A percentile compares a stretch with the other conserved stretches of the same genome.
Evolutionary conservation across 2,888 invertebrate genomes (phyloP).

Genomic region (Andrena minutula): DNA sequence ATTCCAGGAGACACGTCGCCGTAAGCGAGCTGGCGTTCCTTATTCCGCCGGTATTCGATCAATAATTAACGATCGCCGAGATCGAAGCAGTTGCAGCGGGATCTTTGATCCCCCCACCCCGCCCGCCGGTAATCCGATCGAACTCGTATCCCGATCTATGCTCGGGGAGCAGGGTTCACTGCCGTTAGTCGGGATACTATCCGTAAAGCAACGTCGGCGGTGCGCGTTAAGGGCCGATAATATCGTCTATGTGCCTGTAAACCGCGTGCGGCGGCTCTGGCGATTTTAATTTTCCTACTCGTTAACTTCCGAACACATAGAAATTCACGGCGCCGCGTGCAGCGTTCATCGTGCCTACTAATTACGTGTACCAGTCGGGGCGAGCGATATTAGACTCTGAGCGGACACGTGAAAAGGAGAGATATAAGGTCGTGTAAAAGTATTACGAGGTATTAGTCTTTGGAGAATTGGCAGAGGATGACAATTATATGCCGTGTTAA

Average conservation of each 20-base stretch:
- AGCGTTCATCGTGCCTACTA: conserved; percentile 48
- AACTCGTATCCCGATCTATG: conserved; percentile 50
- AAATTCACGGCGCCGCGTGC: conserved; percentile 48
- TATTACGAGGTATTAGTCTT: conserved; percentile 6
- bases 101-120: conserved; percentile 62
- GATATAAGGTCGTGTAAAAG: conserved; percentile 9
- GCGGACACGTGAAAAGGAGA: not conserved
- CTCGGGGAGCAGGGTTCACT: conserved; percentile 46
- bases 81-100: conserved; percentile 57
- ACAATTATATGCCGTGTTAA: not conserved
- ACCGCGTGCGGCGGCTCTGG: conserved; percentile 54
- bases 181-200: conserved; percentile 42
- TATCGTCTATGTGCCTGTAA: conserved; percentile 59
- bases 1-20: conserved; percentile 45
- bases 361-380: conserved; percentile 40
- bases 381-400: conserved; percentile 7
- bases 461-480: not conserved
- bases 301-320: conserved; percentile 59
- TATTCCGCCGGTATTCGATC: conserved; percentile 55
- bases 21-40: conserved; percentile 31
- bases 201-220: conserved; percentile 45
- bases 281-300: conserved; percentile 70
- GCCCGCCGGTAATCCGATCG: conserved; percentile 54
- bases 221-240: conserved; percentile 61
- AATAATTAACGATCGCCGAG: conserved; percentile 65